Evolutionary conservation across 2,113 vertebrate species (phyloP).

Genomic region (Campylomormyrus tamandua): DNA sequence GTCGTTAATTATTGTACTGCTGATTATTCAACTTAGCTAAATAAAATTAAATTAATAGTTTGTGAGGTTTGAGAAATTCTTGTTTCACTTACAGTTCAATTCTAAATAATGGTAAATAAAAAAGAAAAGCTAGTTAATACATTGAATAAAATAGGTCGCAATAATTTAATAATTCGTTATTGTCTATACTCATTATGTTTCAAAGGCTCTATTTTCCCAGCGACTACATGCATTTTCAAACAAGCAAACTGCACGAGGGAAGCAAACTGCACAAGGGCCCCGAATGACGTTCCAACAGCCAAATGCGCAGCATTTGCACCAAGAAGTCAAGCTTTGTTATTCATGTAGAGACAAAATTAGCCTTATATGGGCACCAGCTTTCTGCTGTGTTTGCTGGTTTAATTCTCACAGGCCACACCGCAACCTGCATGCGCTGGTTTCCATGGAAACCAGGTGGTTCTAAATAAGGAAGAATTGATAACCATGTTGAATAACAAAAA

Average conservation of each 20-base stretch:
- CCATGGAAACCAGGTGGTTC: slow-evolving; percentile 50
- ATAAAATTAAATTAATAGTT: neutral
- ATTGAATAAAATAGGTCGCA: neutral
- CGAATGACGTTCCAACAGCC: neutral
- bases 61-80: neutral
- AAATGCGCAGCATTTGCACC: neutral
- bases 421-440: neutral
- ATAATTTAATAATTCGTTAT: neutral
- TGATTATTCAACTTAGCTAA: neutral
- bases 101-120: neutral
- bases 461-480: slow-evolving; percentile 58
- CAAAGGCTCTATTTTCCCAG: neutral
- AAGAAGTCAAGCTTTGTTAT: neutral
- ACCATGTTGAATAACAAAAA: slow-evolving; percentile 49
- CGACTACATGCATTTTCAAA: neutral
- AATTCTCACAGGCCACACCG: neutral
- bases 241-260: neutral
- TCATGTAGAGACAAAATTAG: neutral
- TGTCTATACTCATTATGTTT: neutral
- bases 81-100: neutral
- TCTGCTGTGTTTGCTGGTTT: neutral
- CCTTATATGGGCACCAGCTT: neutral
- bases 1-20: neutral
- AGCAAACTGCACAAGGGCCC: neutral
- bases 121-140: neutral